Base-by-base conservation (phyloP, 2,113 vertebrate genomes). In the Synodontis membranacea region DNA sequence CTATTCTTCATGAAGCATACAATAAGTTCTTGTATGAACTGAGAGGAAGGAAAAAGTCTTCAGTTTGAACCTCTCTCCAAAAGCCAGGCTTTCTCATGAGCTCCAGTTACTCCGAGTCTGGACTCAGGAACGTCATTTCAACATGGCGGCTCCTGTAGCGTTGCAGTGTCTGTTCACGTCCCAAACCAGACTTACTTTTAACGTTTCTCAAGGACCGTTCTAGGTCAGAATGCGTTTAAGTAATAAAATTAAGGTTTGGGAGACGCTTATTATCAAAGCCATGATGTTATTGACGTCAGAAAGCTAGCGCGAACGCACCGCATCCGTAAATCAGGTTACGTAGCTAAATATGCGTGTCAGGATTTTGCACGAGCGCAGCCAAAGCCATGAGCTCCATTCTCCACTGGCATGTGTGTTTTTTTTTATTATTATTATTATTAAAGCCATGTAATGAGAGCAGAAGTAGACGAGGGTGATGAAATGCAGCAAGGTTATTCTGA, bases 401-500 rank as follows among this genome's bases (percentile, higher is more conserved):
- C 80, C 70, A 66, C 79, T 37, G 46, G 31, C 34, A 4, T 79
- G 48, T 12, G 1, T 21, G 0, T 78, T 50, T 42, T 46, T 78
- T 72, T 72, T 80, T 4, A 68, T 66, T 44, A 14, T 46, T 15
- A 14, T 48, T 75, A 11, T 75, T 76, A 31, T 81, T 4, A 80
- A 58, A 84, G 23, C 34, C 31, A 64, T 54, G 82, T 70, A 70
- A 83, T 80, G 81, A 79, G 83, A 78, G 80, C 34, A 58, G 72
- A 60, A 42, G 85, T 62, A 44, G 21, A 44, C 23, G 62, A 70
- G 31, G 66, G 83, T 78, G 84, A 52, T 87, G 85, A 79, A 39
- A 85, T 42, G 79, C 72, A 68, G 46, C 72, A 28, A 83, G 70
- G 80, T 84, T 66, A 54, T 58, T 82, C 56, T n/a, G 85, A 90